Evolutionary conservation across 2,797 vertebrate genomes (phyloP).

Genomic region (Lagorchestes hirsutus): DNA sequence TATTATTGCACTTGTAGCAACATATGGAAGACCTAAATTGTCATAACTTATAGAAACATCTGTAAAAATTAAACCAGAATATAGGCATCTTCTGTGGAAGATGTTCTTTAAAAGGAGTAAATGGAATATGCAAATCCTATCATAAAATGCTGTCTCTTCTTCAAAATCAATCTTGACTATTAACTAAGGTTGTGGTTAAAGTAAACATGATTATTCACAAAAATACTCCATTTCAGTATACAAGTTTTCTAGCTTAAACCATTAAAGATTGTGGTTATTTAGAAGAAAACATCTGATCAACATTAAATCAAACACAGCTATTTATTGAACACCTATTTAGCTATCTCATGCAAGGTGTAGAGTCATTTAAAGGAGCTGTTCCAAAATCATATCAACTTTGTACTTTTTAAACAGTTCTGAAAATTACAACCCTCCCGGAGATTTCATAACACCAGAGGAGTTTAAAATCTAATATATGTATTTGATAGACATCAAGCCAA

Average conservation of each 20-base stretch:
- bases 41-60: conserved; percentile 42
- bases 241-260: conserved; percentile 8
- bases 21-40: conserved; percentile 11
- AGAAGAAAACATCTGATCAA: conserved; percentile 54
- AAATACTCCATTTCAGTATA: neutral
- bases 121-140: conserved; percentile 8
- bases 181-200: conserved; percentile 29
- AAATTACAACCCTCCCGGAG: conserved; percentile 28
- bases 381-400: conserved; percentile 33
- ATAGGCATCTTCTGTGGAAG: neutral
- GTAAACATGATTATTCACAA: conserved; percentile 6
- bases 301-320: conserved; percentile 51
- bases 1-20: conserved; percentile 31
- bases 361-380: conserved; percentile 51
- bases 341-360: conserved; percentile 29
- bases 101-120: conserved; percentile 14
- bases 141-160: conserved; percentile 23
- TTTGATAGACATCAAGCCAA: neutral
- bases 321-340: conserved; percentile 44
- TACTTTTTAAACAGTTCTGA: conserved; percentile 46
- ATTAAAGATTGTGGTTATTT: neutral
- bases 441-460: conserved; percentile 39
- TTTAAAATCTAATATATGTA: conserved; percentile 1
- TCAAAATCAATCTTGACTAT: conserved; percentile 30
- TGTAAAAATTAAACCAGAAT: conserved; percentile 26